Evolutionary conservation across 2,888 invertebrate genomes (phyloP).

Genomic region (Melanotus villosus): DNA sequence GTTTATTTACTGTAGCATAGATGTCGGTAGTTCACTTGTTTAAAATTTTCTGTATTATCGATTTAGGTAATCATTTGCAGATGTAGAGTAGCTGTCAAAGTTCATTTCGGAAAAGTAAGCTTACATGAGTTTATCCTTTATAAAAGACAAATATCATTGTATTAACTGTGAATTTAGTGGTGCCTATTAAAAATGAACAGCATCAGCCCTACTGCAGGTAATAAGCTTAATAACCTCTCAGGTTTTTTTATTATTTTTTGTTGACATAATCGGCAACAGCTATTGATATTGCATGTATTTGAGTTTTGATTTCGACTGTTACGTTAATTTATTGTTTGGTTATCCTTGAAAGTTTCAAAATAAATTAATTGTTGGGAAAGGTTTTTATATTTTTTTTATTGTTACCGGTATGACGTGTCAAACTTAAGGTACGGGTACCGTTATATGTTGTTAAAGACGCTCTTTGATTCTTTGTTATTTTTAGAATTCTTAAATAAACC

Average conservation of each 20-base stretch:
- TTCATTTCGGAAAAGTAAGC: conserved; percentile 6
- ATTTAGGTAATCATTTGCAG: conserved; percentile 9
- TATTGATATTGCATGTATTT: background rate
- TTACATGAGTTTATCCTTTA: conserved; percentile 11
- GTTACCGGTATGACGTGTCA: conserved; percentile 43
- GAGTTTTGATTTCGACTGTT: background rate
- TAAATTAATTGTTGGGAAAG: background rate
- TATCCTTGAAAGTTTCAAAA: conserved; percentile 1
- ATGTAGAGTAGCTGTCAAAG: conserved; percentile 14
- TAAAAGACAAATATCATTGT: background rate
- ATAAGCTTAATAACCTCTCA: conserved; percentile 17
- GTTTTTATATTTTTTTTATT: conserved; percentile 14
- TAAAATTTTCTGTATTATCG: background rate
- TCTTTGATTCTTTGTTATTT: conserved; percentile 23
- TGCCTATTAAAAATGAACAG: conserved; percentile 67
- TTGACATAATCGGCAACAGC: background rate
- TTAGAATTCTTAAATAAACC: background rate
- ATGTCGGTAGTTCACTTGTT: too few species aligned
- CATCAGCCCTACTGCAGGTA: conserved; percentile 63
- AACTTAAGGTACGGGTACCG: conserved; percentile 27
- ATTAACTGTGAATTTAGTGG: conserved; percentile 69
- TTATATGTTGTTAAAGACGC: conserved; percentile 25
- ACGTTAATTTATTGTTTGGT: background rate
- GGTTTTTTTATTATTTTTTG: conserved; percentile 3
- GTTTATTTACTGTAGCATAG: too few species aligned